Evolutionary conservation across 2,797 vertebrate species (phyloP).

Genomic region (Macroramphosus scolopax): DNA sequence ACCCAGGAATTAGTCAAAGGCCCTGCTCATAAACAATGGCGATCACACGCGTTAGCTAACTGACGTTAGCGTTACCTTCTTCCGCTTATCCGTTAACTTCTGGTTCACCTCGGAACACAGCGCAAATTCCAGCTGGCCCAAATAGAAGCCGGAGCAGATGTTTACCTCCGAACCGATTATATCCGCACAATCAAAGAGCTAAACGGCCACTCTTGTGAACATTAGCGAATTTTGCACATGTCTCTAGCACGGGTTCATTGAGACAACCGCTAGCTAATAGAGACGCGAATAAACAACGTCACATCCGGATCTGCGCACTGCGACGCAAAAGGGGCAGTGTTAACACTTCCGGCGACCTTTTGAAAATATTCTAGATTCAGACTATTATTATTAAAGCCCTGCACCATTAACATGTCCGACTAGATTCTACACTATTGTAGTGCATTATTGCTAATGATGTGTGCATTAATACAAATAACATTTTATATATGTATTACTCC

Average conservation of each 20-base stretch:
- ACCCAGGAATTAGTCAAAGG: slow-evolving; percentile 11
- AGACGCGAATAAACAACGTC: neutral
- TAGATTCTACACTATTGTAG: no score
- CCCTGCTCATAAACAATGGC: slow-evolving; percentile 70
- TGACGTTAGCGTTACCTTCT: slow-evolving; percentile 47
- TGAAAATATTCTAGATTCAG: no score
- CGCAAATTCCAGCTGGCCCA: neutral
- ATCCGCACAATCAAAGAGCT: rapidly evolving
- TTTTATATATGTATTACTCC: no score
- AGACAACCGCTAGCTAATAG: slow-evolving; percentile 1
- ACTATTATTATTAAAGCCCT: no score
- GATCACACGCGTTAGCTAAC: slow-evolving; percentile 40
- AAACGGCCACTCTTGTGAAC: neutral
- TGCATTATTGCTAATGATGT: no score
- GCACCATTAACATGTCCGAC: no score
- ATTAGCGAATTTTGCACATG: slow-evolving; percentile 6
- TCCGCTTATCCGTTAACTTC: slow-evolving; percentile 18
- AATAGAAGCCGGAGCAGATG: rapidly evolving
- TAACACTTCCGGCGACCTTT: no score
- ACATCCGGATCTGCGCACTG: slow-evolving; percentile 52
- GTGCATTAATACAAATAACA: no score
- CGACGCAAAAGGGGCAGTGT: neutral
- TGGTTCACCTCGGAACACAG: slow-evolving; percentile 5
- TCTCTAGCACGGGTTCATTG: neutral
- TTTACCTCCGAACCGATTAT: rapidly evolving